These are phyloP conservation scores for Heliconius ethilla DNA, from an alignment of 2,888 invertebrate genomes.

Conservation along the genomic window DNA sequence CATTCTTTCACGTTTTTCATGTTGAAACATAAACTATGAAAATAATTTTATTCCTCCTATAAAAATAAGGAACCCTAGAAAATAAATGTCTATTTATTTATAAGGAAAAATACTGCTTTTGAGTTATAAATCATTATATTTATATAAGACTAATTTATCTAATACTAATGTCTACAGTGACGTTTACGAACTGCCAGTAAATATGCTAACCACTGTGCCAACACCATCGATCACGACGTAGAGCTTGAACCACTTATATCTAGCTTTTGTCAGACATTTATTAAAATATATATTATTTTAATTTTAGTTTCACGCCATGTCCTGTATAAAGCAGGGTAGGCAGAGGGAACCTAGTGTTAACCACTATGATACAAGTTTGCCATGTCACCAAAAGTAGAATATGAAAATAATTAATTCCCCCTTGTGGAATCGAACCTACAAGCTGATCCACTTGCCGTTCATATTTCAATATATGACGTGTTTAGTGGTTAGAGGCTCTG, in stretches of 20 bases:
- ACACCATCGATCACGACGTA: constrained; percentile 22
- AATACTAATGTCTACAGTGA: background rate
- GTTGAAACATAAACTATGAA: background rate
- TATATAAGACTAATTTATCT: constrained; percentile 1
- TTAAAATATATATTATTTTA: background rate
- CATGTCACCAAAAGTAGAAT: background rate
- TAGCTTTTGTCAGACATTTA: constrained; percentile 6
- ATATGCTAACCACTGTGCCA: constrained; percentile 27
- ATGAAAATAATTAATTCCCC: background rate
- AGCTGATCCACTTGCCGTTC: no score
- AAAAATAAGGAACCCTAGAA: background rate
- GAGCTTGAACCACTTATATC: constrained; percentile 26
- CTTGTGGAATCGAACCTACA: no score
- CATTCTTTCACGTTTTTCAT: background rate
- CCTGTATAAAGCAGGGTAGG: background rate
- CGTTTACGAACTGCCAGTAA: constrained; percentile 8
- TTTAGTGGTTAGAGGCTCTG: no score
- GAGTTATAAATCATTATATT: background rate
- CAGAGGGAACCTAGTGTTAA: background rate
- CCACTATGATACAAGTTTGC: background rate
- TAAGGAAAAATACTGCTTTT: background rate
- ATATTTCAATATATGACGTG: no score
- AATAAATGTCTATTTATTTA: background rate
- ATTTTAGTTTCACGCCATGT: background rate
- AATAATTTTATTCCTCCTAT: background rate